Evolutionary conservation across 2,888 invertebrate genomes (phyloP).

Genomic region (Lysandra coridon): DNA sequence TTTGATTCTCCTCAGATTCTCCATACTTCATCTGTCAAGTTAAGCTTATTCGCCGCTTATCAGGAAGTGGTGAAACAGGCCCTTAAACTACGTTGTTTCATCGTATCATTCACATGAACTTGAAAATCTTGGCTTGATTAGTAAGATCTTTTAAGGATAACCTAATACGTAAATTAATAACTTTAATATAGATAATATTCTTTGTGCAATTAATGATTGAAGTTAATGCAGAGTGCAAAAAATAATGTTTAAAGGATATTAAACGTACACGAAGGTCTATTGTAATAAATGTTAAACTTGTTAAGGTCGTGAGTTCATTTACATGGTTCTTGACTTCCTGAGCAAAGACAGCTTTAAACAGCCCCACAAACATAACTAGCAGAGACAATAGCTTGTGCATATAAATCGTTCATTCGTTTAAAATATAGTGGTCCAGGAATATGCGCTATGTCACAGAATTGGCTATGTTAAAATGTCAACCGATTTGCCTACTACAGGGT

Average conservation of each 20-base stretch:
- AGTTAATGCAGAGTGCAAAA: neutral
- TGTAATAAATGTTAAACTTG: neutral
- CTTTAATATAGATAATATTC: too few relatives aligned
- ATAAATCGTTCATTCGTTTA: neutral
- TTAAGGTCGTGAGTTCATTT: neutral
- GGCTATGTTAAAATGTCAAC: neutral
- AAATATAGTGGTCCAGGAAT: neutral
- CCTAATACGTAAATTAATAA: too few relatives aligned
- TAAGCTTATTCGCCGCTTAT: too few relatives aligned
- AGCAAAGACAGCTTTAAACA: neutral
- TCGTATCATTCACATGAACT: neutral
- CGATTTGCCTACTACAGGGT: neutral
- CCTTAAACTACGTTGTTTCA: neutral
- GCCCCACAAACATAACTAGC: neutral
- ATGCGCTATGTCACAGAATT: neutral
- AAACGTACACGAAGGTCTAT: neutral
- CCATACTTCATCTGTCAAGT: too few relatives aligned
- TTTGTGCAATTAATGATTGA: neutral
- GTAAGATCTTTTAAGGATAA: neutral
- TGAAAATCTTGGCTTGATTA: neutral
- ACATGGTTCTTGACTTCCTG: slow-evolving; percentile 4
- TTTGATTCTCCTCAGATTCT: too few relatives aligned
- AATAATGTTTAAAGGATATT: neutral
- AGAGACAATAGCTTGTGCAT: neutral
- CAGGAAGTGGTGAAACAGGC: too few relatives aligned